Evolutionary conservation across 2,113 vertebrate species (phyloP), one percentile per base, ranked within the genome.

Genomic region (Rana temporaria): DNA sequence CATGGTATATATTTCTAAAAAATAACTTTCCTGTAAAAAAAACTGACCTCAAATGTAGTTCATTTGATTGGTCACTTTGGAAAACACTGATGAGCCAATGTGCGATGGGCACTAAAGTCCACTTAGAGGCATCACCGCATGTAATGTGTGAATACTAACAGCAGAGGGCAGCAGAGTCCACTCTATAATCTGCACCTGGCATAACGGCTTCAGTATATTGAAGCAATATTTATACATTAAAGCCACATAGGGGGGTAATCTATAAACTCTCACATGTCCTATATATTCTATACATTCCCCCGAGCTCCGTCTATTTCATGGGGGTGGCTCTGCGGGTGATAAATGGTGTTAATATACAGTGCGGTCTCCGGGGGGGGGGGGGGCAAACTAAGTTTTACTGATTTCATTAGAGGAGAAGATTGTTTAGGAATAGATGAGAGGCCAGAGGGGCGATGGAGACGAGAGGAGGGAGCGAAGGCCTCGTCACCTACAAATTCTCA

Each of bases 311-410:
- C 59, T 62, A 62, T 62, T 22, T 62, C 1, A 62, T 9, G n/a
- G 59, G n/a, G 11, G 0, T 22, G 20, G 59, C n/a, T 11, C 59
- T 62, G 59, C 60, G 24, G 26, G 6, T 65, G 63, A 65, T 65
- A 32, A 65, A 65, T 65, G 63, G 26, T 65, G 26, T 65, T 65
- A 65, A 65, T 65, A 65, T 65, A 30, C 26, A 32, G 26, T 32
- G 14, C 2, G 16, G 14, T 17, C 63, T 32, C 4, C 63, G 20
- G 63, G 62, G 20, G 1, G 30, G 1, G 34, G n/a, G n/a, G 20
- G 20, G 1, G 30, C 6, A 65, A 65, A 65, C 32, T 32, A 65
- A 1, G 30, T 65, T 22, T 32, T 65, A 65, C 26, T 30, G 63
- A 65, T 65, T 65, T 14, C 6, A 65, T 65, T 65, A 65, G 63